Base-by-base conservation (phyloP, 92 coral and sea anemone species). In the Galaxea fascicularis region DNA sequence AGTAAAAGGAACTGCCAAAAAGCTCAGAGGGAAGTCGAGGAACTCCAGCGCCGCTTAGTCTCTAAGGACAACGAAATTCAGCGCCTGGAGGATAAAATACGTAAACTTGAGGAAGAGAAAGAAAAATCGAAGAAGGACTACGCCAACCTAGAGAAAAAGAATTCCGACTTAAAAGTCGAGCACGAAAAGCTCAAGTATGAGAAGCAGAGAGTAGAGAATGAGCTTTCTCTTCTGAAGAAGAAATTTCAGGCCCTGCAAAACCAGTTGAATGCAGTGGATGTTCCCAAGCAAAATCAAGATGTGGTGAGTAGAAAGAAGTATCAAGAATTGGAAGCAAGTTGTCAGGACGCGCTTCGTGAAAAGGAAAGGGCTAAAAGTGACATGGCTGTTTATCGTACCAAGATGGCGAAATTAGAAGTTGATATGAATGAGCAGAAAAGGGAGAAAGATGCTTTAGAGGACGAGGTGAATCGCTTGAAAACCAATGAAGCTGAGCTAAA, bases 321-420 rank as follows among this genome's bases (percentile, higher is more conserved):
- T 22, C 85, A 88, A n/a, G 98, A 94, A 24, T 87, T 94, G 20
- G 98, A 94, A 68, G 91, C 91, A 14, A 89, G 89, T 1, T 90
- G 84, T 31, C 98, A 94, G 45, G 95, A 77, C 26, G 92, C 91
- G 13, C 73, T 92, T 12, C 86, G 95, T 70, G 98, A 94, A 44
- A 94, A 94, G 45, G 98, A 94, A 69, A 89, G 86, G 14, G 93
- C 93, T 16, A 82, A 86, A 67, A 89, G 93, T 45, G 95, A 94
- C 49, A 63, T 87, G 73, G 81, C 91, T 22, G 89, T 80, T 73
- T 67, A 89, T 63, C 88, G 87, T 68, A 92, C 91, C 63, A 94
- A 94, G 73, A 78, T 94, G 70, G 88, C 90, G 22, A 84, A 91
- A 58, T 74, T 93, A 17, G 93, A 94, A 66, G 86, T 85, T 44